Percentiles rank a stretch among this genome's conserved stretches.
phyloP scores from a whole-genome alignment of 2,888 invertebrate genomes.

The Rhimphoctona megacephalus region DNA sequence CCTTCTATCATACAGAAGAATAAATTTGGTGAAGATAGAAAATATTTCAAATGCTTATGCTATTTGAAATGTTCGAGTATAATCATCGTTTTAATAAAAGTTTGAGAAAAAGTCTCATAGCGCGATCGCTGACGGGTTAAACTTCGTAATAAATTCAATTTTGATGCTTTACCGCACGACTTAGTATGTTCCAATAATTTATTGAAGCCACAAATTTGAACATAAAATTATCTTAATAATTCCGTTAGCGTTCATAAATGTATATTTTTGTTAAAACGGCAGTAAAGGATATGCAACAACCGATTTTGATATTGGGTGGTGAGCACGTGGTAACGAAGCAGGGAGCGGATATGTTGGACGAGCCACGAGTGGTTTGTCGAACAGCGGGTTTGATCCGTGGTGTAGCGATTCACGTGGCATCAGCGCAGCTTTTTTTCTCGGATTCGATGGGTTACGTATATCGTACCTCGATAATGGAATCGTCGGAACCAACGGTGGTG shows the following conservation, averaged over 20 bases:
- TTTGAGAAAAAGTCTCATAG: too few species aligned
- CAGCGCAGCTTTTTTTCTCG: conserved; percentile 91
- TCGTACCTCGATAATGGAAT: conserved; percentile 83
- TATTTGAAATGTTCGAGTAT: too few species aligned
- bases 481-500: conserved; percentile 83
- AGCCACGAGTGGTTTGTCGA: conserved; percentile 88
- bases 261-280: conserved; percentile 43
- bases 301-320: conserved; percentile 90
- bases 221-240: neutral
- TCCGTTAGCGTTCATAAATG: neutral
- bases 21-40: too few species aligned
- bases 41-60: too few species aligned
- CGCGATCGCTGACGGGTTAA: too few species aligned
- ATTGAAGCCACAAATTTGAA: neutral
- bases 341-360: conserved; percentile 89
- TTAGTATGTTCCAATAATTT: too few species aligned
- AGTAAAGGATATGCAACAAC: conserved; percentile 90
- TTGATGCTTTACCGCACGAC: neutral
- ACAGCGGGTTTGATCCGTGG: conserved; percentile 88
- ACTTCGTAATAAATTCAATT: neutral
- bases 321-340: conserved; percentile 89
- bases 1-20: too few species aligned
- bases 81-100: too few species aligned
- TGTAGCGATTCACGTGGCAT: conserved; percentile 91
- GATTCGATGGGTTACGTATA: conserved; percentile 90